A percentile compares a stretch with the other conserved stretches of the same genome.
These are phyloP conservation scores for Scaptomyza flava DNA, from an alignment of 2,888 invertebrate species.

Conservation along the genomic window DNA sequence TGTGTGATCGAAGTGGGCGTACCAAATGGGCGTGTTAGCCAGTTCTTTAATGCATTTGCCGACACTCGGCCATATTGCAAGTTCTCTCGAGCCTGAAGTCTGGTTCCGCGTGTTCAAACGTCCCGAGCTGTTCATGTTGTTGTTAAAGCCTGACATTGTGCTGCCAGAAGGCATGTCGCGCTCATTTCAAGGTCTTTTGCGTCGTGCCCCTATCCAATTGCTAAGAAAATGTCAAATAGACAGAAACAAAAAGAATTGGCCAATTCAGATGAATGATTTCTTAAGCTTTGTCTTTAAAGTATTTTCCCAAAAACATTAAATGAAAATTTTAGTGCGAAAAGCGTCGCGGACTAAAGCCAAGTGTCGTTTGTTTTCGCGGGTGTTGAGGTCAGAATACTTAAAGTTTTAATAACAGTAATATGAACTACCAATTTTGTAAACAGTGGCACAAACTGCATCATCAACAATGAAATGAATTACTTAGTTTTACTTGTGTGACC, in stretches of 20 bases:
- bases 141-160: constrained; percentile 48
- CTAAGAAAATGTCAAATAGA: constrained; percentile 68
- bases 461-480: constrained; percentile 44
- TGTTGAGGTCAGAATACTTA: constrained; percentile 67
- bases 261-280: constrained; percentile 29
- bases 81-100: constrained; percentile 46
- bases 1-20: constrained; percentile 45
- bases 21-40: constrained; percentile 53
- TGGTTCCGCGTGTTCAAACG: constrained; percentile 51
- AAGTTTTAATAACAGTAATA: constrained; percentile 41
- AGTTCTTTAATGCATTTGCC: constrained; percentile 53
- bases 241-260: constrained; percentile 27
- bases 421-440: constrained; percentile 40
- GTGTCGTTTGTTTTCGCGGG: constrained; percentile 50
- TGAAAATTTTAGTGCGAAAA: constrained; percentile 61
- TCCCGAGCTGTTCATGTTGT: constrained; percentile 11
- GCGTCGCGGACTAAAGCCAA: constrained; percentile 55
- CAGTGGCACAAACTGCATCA: constrained; percentile 48
- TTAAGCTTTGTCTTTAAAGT: constrained; percentile 35
- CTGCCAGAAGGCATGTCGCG: constrained; percentile 32
- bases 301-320: constrained; percentile 58
- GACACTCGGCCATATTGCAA: constrained; percentile 19
- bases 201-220: constrained; percentile 64
- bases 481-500: constrained; percentile 60
- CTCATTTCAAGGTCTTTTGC: constrained; percentile 62